phyloP scores from a whole-genome alignment of 2,797 vertebrate genomes.

The Remorina albescens region DNA sequence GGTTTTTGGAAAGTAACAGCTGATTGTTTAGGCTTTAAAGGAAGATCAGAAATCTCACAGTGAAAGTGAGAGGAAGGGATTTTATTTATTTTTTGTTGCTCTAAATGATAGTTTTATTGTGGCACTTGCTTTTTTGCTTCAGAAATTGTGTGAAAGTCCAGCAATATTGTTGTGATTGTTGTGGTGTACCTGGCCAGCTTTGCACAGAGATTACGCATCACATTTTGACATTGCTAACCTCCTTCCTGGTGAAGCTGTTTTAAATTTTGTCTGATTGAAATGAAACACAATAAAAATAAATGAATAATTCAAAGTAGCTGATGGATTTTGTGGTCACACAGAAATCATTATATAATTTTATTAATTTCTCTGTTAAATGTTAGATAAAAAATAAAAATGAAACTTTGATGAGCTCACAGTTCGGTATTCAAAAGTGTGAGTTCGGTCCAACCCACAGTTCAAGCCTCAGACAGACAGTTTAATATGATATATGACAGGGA shows the following conservation, averaged over 20 bases:
- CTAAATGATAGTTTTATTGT: not conserved
- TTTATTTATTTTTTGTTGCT: not conserved
- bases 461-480: not conserved
- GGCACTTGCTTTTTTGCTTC: constrained; percentile 3
- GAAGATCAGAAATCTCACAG: constrained; percentile 8
- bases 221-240: not conserved
- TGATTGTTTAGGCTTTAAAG: constrained; percentile 32
- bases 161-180: not conserved
- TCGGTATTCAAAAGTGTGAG: not conserved
- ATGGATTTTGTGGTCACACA: not conserved
- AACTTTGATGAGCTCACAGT: not conserved
- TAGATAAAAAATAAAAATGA: not conserved
- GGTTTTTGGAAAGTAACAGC: constrained; percentile 20
- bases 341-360: not conserved
- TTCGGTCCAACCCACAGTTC: not conserved
- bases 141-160: not conserved
- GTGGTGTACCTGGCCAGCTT: not conserved
- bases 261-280: not conserved
- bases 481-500: not conserved
- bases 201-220: not conserved
- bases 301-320: not conserved
- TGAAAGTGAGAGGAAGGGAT: not conserved
- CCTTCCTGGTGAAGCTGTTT: not conserved
- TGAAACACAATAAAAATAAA: not conserved
- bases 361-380: not conserved